These are phyloP conservation scores for Laticauda laticaudata DNA, from an alignment of 2,113 vertebrate genomes.

Conservation along the genomic window DNA sequence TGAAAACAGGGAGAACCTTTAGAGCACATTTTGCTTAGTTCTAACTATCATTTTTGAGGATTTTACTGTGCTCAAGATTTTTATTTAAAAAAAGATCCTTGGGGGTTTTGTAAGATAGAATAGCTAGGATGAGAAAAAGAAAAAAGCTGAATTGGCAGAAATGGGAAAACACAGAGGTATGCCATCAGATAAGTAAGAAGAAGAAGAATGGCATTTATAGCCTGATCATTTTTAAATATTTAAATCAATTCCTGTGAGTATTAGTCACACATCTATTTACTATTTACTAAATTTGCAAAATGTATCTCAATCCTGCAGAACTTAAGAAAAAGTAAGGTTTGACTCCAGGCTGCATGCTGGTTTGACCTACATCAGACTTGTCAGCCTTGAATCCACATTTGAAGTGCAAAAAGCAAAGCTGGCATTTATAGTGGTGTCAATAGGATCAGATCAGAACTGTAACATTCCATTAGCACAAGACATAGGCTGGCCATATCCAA, in stretches of 20 bases:
- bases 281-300: neutral
- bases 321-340: neutral
- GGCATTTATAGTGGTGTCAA: neutral
- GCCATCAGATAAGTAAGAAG: neutral
- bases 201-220: neutral
- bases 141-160: neutral
- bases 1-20: neutral
- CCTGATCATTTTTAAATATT: neutral
- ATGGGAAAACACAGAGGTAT: neutral
- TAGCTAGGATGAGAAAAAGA: neutral
- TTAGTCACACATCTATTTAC: neutral
- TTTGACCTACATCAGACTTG: neutral
- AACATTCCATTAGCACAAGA: neutral
- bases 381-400: neutral
- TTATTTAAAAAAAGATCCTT: neutral
- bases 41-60: neutral
- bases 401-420: neutral
- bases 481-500: neutral
- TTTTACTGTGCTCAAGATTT: neutral
- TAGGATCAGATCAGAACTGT: neutral
- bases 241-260: neutral
- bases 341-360: neutral
- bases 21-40: neutral
- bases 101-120: neutral
- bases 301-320: neutral